Base-by-base conservation (phyloP, 2,797 vertebrate species). In the Poecilia picta region DNA sequence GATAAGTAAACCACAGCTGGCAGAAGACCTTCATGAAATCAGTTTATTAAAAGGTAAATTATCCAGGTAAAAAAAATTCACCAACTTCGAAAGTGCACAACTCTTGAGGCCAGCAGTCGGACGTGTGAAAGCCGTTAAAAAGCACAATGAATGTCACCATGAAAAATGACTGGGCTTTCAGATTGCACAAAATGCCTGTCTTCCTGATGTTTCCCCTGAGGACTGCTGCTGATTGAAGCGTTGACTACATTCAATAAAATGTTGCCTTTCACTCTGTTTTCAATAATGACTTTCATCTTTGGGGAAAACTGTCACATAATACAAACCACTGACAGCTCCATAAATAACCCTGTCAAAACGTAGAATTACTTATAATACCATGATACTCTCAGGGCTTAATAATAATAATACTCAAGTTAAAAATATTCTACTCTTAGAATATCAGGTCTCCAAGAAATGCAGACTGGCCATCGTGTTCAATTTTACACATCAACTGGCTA, bases 201-300 rank as follows among this genome's bases (percentile, higher is more conserved):
- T 76, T 25, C 55, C 43, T 78, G 51, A 81, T 31, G 51, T 78
- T 57, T 76, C 74, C 76, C 66, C 49, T 0, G 78, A 82, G 76
- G 74, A 72, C n/a, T 51, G 33, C 1, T 23, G 47, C n/a, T 84
- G 45, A 81, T 51, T 82, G 73, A 55, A 82, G 47, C 66, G 59
- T 64, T 68, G 53, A 53, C 68, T 78, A 46, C 51, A 59, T 81
- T 86, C 74, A 82, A 75, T 71, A 75, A 73, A 77, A 75, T 39
- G 49, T 51, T 74, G 64, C 18, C 55, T 39, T 81, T 57, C 46
- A 71, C 59, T 83, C 72, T 75, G 51, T 78, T 75, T 71, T 66
- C 72, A 76, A 64, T 49, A 68, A 73, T 64, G 18, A 11, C 68
- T 49, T 55, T 73, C 33, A 36, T 89, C 53, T 85, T 53, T 73